Evolutionary conservation across 2,888 invertebrate species (phyloP).

Genomic region (Rapana venosa): DNA sequence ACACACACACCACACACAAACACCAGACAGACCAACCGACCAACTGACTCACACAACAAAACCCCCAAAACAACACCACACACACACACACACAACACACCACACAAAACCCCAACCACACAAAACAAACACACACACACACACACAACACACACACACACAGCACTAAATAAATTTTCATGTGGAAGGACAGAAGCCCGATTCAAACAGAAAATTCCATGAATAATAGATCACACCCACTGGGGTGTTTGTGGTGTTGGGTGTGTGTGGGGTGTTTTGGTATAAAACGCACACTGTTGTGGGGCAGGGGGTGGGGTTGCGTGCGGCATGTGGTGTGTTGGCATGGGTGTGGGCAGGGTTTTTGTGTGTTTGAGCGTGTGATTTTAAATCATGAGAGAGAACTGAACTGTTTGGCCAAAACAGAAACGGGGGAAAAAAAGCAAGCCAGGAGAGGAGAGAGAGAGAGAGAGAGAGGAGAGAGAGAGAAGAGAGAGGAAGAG

Average conservation of each 20-base stretch:
- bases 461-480: too few species aligned
- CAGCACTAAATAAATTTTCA: background rate
- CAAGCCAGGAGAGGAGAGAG: too few species aligned
- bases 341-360: too few species aligned
- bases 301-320: background rate
- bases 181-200: background rate
- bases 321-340: background rate
- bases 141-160: background rate
- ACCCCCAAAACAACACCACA: too few species aligned
- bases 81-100: background rate
- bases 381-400: too few species aligned
- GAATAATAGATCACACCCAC: background rate
- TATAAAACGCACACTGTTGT: background rate
- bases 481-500: too few species aligned
- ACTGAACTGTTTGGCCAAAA: too few species aligned
- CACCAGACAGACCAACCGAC: too few species aligned
- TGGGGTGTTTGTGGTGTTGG: background rate
- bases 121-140: background rate
- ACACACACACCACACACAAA: too few species aligned
- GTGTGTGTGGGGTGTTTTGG: background rate
- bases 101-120: background rate
- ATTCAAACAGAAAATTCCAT: background rate
- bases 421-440: too few species aligned
- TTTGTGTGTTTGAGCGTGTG: too few species aligned
- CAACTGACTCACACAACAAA: too few species aligned